Evolutionary conservation across 1,140 invertebrate species (phyloP).

Genomic region (Carposina sasakii): DNA sequence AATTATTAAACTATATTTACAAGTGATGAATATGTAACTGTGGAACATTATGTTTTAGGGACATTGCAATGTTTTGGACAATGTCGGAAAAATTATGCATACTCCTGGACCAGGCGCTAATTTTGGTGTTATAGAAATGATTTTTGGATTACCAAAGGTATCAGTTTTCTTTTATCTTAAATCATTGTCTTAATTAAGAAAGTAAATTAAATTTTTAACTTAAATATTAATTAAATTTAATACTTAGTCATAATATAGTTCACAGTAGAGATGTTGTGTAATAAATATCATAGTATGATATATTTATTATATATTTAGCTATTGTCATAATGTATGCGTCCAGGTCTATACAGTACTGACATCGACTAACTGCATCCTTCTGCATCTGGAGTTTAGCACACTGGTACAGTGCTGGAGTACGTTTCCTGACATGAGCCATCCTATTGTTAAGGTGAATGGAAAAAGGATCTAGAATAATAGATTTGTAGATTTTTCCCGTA

Average conservation of each 20-base stretch:
- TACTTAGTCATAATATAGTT: not conserved
- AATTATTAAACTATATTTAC: too few species aligned
- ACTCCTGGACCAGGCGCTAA: conserved; percentile 34
- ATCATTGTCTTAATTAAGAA: too few species aligned
- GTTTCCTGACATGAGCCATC: conserved; percentile 55
- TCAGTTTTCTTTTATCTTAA: too few species aligned
- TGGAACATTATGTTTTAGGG: conserved; percentile 33
- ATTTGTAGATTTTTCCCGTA: too few species aligned
- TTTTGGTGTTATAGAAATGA: conserved; percentile 53
- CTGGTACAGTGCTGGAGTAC: conserved; percentile 57
- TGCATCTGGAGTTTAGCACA: conserved; percentile 54
- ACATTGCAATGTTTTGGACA: conserved; percentile 46
- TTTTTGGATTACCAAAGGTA: conserved; percentile 56
- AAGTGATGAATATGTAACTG: too few species aligned
- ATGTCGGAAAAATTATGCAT: conserved; percentile 32
- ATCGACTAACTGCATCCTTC: conserved; percentile 57
- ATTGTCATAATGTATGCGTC: too few species aligned
- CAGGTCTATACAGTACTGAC: conserved; percentile 59
- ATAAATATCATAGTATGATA: too few species aligned
- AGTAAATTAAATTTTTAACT: not conserved
- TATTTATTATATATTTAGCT: too few species aligned
- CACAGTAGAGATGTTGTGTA: not conserved
- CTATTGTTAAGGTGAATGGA: conserved; percentile 43
- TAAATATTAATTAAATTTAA: not conserved
- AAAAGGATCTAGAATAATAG: too few species aligned